A percentile compares a stretch with the other conserved stretches of the same genome.
These are phyloP conservation scores for Ochlodes sylvanus DNA, from an alignment of 2,888 invertebrate genomes.

Conservation along the genomic window DNA sequence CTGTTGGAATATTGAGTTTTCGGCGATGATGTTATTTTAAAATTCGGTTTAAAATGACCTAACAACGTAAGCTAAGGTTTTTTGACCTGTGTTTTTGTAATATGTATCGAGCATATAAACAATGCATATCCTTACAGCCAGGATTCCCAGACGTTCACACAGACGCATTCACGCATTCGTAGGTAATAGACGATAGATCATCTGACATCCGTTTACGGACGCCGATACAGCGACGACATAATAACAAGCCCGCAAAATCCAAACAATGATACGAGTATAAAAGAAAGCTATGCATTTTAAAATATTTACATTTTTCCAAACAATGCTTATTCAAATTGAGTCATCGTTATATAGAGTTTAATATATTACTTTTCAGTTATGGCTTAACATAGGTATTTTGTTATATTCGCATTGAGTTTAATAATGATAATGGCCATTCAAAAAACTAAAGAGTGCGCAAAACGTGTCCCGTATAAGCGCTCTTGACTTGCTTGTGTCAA, in stretches of 20 bases:
- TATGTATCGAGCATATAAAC: too few relatives aligned
- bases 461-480: too few relatives aligned
- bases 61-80: too few relatives aligned
- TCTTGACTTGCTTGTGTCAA: too few relatives aligned
- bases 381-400: background rate
- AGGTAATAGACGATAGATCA: slow-evolving; percentile 77
- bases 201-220: slow-evolving; percentile 70
- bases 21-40: too few relatives aligned
- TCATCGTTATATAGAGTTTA: background rate
- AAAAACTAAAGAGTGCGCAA: too few relatives aligned
- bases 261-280: slow-evolving; percentile 45
- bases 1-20: too few relatives aligned
- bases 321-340: slow-evolving; percentile 22
- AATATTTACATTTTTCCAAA: slow-evolving; percentile 19
- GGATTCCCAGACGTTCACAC: slow-evolving; percentile 67
- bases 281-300: slow-evolving; percentile 28
- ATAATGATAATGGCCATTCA: too few relatives aligned
- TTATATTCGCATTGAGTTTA: background rate
- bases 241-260: slow-evolving; percentile 57
- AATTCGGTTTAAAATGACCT: too few relatives aligned
- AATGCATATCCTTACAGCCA: slow-evolving; percentile 49
- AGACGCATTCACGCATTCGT: slow-evolving; percentile 54
- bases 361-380: background rate
- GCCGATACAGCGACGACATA: slow-evolving; percentile 55
- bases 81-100: too few relatives aligned